phyloP scores from a whole-genome alignment of 2,113 vertebrate genomes.

The Chrysochloris asiatica region DNA sequence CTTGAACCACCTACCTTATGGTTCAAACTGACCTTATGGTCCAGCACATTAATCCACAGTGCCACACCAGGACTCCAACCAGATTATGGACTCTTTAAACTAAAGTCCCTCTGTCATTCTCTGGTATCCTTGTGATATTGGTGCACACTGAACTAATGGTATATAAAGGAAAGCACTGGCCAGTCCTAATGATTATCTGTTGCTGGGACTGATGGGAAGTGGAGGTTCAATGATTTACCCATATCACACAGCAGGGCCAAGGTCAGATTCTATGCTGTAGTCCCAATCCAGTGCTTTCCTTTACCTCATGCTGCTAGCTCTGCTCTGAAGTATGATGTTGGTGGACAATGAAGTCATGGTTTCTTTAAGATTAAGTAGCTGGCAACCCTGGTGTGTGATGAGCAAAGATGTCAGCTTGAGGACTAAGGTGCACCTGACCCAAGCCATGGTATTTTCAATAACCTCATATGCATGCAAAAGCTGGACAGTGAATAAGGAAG shows the following conservation, averaged over 20 bases:
- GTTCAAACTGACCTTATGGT: no score
- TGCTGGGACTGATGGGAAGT: not conserved
- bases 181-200: not conserved
- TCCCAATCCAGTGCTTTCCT: not conserved
- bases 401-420: no score
- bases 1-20: no score
- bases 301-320: not conserved
- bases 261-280: not conserved
- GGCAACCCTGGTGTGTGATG: no score
- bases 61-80: no score
- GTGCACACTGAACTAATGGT: no score
- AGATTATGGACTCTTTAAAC: not conserved
- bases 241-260: not conserved
- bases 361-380: slow-evolving; percentile 19
- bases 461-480: no score
- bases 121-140: not conserved
- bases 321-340: not conserved
- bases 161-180: no score
- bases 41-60: no score
- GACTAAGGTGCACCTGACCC: no score
- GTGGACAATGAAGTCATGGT: not conserved
- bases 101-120: not conserved
- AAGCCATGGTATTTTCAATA: no score
- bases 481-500: no score
- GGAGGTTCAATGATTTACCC: not conserved